Conservation (phyloP, 2,888 invertebrate species). For the Apoda limacodes region DNA sequence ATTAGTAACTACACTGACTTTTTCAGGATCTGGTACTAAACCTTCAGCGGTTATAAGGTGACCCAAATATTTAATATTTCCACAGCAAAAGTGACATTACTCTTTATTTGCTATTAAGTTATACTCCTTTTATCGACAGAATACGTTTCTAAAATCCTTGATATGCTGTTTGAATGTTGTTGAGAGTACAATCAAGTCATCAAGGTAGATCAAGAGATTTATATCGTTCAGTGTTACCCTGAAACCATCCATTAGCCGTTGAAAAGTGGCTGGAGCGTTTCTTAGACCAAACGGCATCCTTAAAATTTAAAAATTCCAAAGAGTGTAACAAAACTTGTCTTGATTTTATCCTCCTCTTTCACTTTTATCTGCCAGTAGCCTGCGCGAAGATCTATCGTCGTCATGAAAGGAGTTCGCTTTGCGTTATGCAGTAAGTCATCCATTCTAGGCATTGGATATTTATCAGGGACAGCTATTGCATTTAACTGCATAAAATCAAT, state of each 20-base stretch:
- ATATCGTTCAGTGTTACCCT: no score
- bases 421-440: slow-evolving; percentile 30
- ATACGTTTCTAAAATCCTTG: no score
- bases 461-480: slow-evolving; percentile 20
- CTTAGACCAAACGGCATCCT: no score
- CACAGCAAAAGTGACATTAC: slow-evolving; percentile 15
- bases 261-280: no score
- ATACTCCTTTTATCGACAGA: slow-evolving; percentile 13
- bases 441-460: slow-evolving; percentile 36
- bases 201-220: no score
- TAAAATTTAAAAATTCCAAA: slow-evolving; percentile 27
- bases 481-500: slow-evolving; percentile 28
- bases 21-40: slow-evolving; percentile 17
- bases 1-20: slow-evolving; percentile 21
- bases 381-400: slow-evolving; percentile 22
- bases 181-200: no score
- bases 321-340: slow-evolving; percentile 30
- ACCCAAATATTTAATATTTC: slow-evolving; percentile 11
- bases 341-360: slow-evolving; percentile 23
- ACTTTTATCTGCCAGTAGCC: slow-evolving; percentile 25
- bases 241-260: slow-evolving; percentile 36
- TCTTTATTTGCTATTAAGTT: slow-evolving; percentile 16
- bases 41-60: slow-evolving; percentile 19
- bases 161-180: no score
- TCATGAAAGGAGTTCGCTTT: slow-evolving; percentile 23